These are phyloP conservation scores for Drosophila auraria DNA, from an alignment of 1,140 invertebrate species.

Conservation along the genomic window DNA sequence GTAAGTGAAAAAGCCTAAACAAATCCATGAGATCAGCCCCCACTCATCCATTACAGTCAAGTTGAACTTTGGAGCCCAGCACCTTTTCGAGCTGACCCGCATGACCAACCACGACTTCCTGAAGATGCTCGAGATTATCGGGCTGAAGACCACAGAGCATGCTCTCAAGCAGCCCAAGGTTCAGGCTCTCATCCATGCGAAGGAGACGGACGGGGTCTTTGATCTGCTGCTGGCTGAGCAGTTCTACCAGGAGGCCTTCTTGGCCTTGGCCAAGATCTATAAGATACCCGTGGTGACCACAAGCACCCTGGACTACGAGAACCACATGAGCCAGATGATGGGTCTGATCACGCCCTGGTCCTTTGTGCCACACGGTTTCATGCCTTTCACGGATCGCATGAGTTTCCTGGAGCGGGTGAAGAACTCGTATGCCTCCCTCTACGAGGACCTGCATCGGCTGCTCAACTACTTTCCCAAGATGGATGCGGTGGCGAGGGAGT, in stretches of 20 bases:
- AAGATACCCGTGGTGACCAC: slow-evolving; percentile 80
- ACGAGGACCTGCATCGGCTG: slow-evolving; percentile 63
- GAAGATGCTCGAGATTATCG: slow-evolving; percentile 78
- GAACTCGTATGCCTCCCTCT: slow-evolving; percentile 62
- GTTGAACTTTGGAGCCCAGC: slow-evolving; percentile 63
- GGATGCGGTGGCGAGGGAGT: slow-evolving; percentile 75
- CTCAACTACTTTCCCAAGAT: slow-evolving; percentile 75
- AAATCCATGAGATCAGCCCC: background rate
- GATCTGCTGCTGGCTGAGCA: slow-evolving; percentile 85
- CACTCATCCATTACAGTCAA: slow-evolving; percentile 56
- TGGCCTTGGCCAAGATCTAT: slow-evolving; percentile 82
- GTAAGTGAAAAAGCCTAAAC: slow-evolving; percentile 32
- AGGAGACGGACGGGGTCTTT: slow-evolving; percentile 71
- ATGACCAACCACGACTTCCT: slow-evolving; percentile 69
- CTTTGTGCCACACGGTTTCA: slow-evolving; percentile 78
- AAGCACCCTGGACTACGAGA: slow-evolving; percentile 73
- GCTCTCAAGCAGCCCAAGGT: slow-evolving; percentile 80
- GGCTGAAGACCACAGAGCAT: slow-evolving; percentile 72
- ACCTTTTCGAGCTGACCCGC: slow-evolving; percentile 77
- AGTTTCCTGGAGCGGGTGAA: slow-evolving; percentile 84
- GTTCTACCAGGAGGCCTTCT: slow-evolving; percentile 84
- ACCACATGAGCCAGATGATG: slow-evolving; percentile 82
- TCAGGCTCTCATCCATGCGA: slow-evolving; percentile 79
- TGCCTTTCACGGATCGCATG: slow-evolving; percentile 80
- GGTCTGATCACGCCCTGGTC: slow-evolving; percentile 81